phyloP scores from a whole-genome alignment of 1,140 invertebrate species.

The Bombus breviceps region DNA sequence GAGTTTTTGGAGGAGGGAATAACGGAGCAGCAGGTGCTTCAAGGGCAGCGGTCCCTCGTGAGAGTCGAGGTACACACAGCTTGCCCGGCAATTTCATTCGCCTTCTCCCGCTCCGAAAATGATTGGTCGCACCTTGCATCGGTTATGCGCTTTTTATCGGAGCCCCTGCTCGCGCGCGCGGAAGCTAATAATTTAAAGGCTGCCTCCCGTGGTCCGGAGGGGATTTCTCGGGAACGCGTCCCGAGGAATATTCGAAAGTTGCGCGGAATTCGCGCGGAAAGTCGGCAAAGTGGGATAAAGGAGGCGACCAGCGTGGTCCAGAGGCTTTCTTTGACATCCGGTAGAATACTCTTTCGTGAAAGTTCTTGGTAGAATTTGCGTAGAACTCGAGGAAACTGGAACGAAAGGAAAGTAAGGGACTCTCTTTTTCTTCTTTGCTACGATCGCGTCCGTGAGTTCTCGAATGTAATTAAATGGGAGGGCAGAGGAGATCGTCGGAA shows the following conservation, averaged over 20 bases:
- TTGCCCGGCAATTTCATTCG: constrained; percentile 61
- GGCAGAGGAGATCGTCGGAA: not conserved
- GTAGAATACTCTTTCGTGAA: not conserved
- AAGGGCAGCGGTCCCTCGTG: constrained; percentile 34
- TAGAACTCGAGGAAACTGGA: not conserved
- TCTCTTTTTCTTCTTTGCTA: not conserved
- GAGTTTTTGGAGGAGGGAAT: not conserved
- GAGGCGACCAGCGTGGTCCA: not conserved
- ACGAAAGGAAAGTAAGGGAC: not conserved
- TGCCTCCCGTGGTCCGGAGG: not conserved
- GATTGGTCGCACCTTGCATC: constrained; percentile 67
- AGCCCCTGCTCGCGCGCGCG: not conserved
- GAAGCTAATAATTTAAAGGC: constrained; percentile 61
- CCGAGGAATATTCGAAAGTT: constrained; percentile 1
- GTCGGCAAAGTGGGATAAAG: constrained; percentile 6
- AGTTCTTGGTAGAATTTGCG: constrained; percentile 3
- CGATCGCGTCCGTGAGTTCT: not conserved
- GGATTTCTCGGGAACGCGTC: constrained; percentile 10
- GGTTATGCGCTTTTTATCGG: constrained; percentile 59
- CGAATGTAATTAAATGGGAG: constrained; percentile 14
- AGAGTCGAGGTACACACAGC: constrained; percentile 25
- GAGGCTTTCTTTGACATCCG: not conserved
- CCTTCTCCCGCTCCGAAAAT: constrained; percentile 43
- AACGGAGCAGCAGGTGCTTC: constrained; percentile 60
- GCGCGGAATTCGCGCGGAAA: constrained; percentile 18